Percentiles rank a stretch among this genome's conserved stretches.
Conservation (phyloP, 2,113 vertebrate genomes). For the Pteronura brasiliensis region DNA sequence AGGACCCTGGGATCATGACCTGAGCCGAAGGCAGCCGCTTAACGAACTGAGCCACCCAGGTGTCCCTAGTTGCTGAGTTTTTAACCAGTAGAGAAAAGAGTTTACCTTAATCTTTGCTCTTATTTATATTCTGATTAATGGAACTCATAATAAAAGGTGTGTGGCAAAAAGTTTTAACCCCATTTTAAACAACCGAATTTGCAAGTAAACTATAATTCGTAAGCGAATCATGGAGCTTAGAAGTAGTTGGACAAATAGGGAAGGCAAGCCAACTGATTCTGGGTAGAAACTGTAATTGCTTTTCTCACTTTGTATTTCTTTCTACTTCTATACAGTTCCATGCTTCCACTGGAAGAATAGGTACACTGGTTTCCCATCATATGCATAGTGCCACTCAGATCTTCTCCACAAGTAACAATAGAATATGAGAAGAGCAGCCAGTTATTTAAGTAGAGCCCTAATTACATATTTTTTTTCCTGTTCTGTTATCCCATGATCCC, state of each 20-base stretch:
- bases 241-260: not conserved
- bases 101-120: not conserved
- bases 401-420: not conserved
- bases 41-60: too few species aligned
- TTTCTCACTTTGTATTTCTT: not conserved
- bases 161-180: not conserved
- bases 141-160: not conserved
- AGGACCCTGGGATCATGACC: too few species aligned
- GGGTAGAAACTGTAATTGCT: not conserved
- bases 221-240: not conserved
- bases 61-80: not conserved
- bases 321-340: not conserved
- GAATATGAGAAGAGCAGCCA: not conserved
- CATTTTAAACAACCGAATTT: not conserved
- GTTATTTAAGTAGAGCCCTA: not conserved
- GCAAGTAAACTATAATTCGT: not conserved
- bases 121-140: not conserved
- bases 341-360: not conserved
- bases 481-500: not conserved
- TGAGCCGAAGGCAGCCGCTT: too few species aligned
- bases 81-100: not conserved
- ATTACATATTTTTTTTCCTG: not conserved
- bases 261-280: not conserved
- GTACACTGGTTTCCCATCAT: not conserved
- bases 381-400: not conserved